phyloP scores from a whole-genome alignment of 2,888 invertebrate species.

The Syrphus vitripennis region DNA sequence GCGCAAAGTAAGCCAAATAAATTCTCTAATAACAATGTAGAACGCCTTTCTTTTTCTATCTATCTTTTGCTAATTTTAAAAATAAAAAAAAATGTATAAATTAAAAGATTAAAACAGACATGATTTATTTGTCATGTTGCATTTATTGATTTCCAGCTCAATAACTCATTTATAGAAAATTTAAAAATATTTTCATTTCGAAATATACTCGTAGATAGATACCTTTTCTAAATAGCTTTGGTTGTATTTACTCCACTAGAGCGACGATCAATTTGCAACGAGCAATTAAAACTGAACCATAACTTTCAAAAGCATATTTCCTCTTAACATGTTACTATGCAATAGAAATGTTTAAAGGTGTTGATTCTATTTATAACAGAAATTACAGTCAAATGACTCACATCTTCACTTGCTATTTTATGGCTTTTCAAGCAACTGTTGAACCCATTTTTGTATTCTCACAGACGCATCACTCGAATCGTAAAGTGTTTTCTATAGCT shows the following conservation, averaged over 20 bases:
- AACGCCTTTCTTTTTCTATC: too few species aligned
- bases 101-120: too few species aligned
- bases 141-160: too few species aligned
- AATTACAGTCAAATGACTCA: constrained; percentile 58
- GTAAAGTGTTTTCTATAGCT: constrained; percentile 12
- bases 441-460: constrained; percentile 26
- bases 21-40: too few species aligned
- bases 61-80: too few species aligned
- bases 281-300: not conserved
- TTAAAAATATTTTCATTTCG: too few species aligned
- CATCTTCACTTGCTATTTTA: not conserved
- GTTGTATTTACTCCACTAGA: not conserved
- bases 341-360: constrained; percentile 1
- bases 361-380: constrained; percentile 30
- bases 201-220: too few species aligned
- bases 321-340: not conserved
- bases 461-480: constrained; percentile 50
- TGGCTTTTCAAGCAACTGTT: constrained; percentile 2
- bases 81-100: too few species aligned
- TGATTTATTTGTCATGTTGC: too few species aligned
- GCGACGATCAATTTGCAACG: not conserved
- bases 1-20: too few species aligned
- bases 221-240: not conserved
- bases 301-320: constrained; percentile 19
- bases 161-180: too few species aligned